Percentiles rank a stretch among this genome's conserved stretches.
phyloP scores from a whole-genome alignment of 2,797 vertebrate species.

The Tragopan temminckii region DNA sequence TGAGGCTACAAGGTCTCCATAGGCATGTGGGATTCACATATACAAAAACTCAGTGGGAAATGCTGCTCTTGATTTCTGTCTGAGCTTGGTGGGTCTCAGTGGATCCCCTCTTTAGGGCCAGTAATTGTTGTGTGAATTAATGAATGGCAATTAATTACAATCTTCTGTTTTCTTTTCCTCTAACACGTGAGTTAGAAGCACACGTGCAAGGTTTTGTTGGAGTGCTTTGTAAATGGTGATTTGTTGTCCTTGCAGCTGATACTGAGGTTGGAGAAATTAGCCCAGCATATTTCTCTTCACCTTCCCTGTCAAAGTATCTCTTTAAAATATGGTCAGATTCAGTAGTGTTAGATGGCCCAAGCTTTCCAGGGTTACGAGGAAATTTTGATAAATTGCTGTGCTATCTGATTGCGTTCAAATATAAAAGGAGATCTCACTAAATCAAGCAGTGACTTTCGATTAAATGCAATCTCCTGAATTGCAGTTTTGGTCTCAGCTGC shows the following conservation, averaged over 20 bases:
- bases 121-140: not conserved
- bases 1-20: not conserved
- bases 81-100: not conserved
- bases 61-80: not conserved
- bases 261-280: not conserved
- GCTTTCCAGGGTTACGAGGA: conserved; percentile 20
- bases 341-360: conserved; percentile 11
- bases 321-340: conserved; percentile 18
- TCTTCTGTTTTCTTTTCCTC: not conserved
- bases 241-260: not conserved
- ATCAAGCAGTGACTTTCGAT: conserved; percentile 6
- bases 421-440: conserved; percentile 10
- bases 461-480: conserved; percentile 17
- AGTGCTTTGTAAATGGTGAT: not conserved
- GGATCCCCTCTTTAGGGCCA: not conserved
- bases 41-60: not conserved
- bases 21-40: fast-evolving
- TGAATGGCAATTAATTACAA: fast-evolving
- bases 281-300: not conserved
- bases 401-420: conserved; percentile 15
- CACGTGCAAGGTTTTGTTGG: not conserved
- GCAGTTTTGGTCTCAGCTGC: not conserved
- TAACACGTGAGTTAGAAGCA: fast-evolving
- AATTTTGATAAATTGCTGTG: conserved; percentile 23
- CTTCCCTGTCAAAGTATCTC: not conserved